Evolutionary conservation across 2,888 invertebrate genomes (phyloP), one percentile per base, ranked within the genome.

Genomic region (Scaptomyza tumidula): DNA sequence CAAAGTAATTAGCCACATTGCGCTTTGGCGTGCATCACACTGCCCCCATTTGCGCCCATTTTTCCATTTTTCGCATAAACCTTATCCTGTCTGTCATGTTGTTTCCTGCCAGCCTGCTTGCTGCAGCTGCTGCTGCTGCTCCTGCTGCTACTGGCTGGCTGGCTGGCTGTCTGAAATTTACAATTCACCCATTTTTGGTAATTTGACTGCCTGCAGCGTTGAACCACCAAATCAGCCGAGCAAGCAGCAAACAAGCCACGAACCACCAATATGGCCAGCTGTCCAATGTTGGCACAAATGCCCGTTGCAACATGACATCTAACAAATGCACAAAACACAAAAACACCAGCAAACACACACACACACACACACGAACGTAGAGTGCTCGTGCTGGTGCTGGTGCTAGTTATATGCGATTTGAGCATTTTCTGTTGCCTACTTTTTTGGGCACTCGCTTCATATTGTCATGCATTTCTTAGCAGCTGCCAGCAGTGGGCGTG

Each of bases 1-100:
- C 75, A 80, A 84, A 88, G 86, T 86, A 86, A 86, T 86, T 86
- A 86, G 86, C 88, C 86, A 81, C 88, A 86, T 76, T 81, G 79
- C 76, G 82, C 82, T 67, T 57, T 75, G 44, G 60, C 54, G 57
- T 72, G 65, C 65, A 60, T 60, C 41, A 41, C 35, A 41, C 29
- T 46, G 49, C 46, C 60, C 43, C 45, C 39, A 24, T 44, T 35
- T 56, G 7, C 3, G 55, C 71, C 49, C 49, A 13, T 49, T 49
- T 37, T n/a, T 3, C 13, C 49, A 33, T 35, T 44, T 43, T 52
- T 27, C 14, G 52, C 44, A 27, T 33, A 3, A 14, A 31, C 52
- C 37, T 41, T 39, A 14, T 27, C 43, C 57, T 62, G 68, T 54
- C 69, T 74, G 68, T 74, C 74, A 61, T 68, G 68, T 68, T 61